Evolutionary conservation across 2,888 invertebrate species (phyloP), one percentile per base, ranked within the genome.

Genomic region (Neoascia interrupta): DNA sequence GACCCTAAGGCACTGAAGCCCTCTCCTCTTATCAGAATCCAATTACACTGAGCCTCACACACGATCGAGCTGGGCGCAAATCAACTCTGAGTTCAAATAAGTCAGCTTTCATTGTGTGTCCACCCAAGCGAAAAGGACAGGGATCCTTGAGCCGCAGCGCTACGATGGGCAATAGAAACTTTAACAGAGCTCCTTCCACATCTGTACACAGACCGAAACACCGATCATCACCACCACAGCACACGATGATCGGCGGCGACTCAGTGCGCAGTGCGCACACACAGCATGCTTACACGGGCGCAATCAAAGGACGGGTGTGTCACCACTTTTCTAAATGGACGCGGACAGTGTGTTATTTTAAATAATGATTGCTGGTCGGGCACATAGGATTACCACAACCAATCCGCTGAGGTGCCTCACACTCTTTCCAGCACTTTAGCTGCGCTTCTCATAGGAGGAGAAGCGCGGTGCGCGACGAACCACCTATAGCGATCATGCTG

Each of bases 271-370:
- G n/a, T 8, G n/a, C 49, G n/a, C 18, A 37, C 21, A 31, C 54
- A 23, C 43, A 34, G 45, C 39, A 41, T 23, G 58, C 34, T 47
- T 45, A 72, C 51, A 47, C 43, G 43, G 37, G 49, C 53, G 66
- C 79, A 79, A 73, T 79, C 79, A 68, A 61, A 61, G 66, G 66
- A 68, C 79, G 79, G 79, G 79, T 73, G 79, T 79, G 73, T 79
- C 79, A 73, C 79, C 66, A 79, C 73, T 73, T 79, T 79, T 79
- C 79, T 51, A 79, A 79, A 79, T 79, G 79, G 54, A 79, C 66
- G 68, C 79, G 79, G 73, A 61, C 73, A 73, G 73, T 73, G 79
- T 73, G 73, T 79, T 79, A 79, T 79, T 79, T 79, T 66, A 79
- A 79, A 79, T 79, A 79, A 73, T 73, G 73, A 73, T 49, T 43